Base-by-base conservation (phyloP, 2,888 invertebrate genomes). In the Brachylomia viminalis region DNA sequence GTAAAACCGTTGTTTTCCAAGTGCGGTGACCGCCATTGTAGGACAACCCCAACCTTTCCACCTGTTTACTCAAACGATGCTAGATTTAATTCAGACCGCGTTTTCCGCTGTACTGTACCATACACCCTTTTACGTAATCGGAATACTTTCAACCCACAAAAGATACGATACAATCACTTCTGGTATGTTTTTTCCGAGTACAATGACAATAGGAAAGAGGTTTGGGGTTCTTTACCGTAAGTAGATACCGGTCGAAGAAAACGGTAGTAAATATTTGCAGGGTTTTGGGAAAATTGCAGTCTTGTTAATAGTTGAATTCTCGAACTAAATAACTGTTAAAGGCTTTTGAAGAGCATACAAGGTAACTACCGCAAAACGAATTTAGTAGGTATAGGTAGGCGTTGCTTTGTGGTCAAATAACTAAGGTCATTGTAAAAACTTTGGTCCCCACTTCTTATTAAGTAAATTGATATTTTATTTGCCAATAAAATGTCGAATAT, bases 41-140 rank as follows among this genome's bases (percentile, higher is more conserved):
- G 54, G 59, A 42, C 49, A 73, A 61, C 58, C 59, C 70, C 58
- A 67, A 79, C 42, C 45, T 72, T 49, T 62, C 78, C 76, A 83
- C 80, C 80, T 83, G 87, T 87, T 88, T 88, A 83, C 83, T n/a
- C 73, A 72, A 82, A 77, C 77, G 70, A 75, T 75, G 79, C 79
- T 62, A 79, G 75, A 83, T 87, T 85, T 75, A 72, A 83, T 85
- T 82, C 56, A 58, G 70, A 62, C 27, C 70, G 20, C 42, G 61
- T 77, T 66, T 66, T 23, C 59, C 54, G 59, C 59, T 64, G 49
- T 67, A 38, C n/a, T 38, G 49, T 49, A 76, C 64, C 59, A 62
- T 20, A n/a, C n/a, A n/a, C n/a, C n/a, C 45, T 65, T 64, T 68
- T 74, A 71, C 30, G 54, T 73, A 83, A 77, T 64, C 52, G 56